Percentiles rank a stretch among this genome's conserved stretches.
Evolutionary conservation across 2,797 vertebrate genomes (phyloP).

Genomic region (Neoniphon sammara): DNA sequence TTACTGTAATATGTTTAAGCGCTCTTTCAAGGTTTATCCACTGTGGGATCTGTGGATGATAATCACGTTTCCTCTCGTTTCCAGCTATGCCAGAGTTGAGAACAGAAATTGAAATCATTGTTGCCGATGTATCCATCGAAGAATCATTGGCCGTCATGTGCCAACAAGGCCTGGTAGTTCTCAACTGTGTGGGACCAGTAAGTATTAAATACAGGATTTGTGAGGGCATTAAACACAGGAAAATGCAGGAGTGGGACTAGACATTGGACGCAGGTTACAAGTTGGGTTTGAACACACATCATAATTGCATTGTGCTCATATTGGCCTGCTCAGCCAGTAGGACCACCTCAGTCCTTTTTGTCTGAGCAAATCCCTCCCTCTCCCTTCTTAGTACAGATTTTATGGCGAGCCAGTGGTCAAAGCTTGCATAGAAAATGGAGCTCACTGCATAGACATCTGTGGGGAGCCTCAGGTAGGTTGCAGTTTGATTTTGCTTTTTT

Average conservation of each 20-base stretch:
- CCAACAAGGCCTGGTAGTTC: slow-evolving; percentile 86
- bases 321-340: background rate
- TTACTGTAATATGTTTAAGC: too few relatives aligned
- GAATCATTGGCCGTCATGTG: slow-evolving; percentile 88
- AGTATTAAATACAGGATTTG: slow-evolving; percentile 66
- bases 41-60: too few relatives aligned
- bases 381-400: slow-evolving; percentile 83
- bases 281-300: background rate
- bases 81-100: slow-evolving; percentile 84
- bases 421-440: slow-evolving; percentile 87
- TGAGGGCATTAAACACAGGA: background rate
- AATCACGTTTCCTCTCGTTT: slow-evolving; percentile 20
- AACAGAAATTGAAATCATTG: slow-evolving; percentile 85
- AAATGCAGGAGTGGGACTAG: background rate
- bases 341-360: background rate
- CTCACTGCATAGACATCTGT: slow-evolving; percentile 86
- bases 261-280: background rate
- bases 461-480: slow-evolving; percentile 87
- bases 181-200: slow-evolving; percentile 92
- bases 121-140: slow-evolving; percentile 85
- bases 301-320: background rate
- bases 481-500: background rate
- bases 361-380: background rate
- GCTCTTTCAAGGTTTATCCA: too few relatives aligned
- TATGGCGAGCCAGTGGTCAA: slow-evolving; percentile 86